phyloP scores from a whole-genome alignment of 1,140 invertebrate species.

The Euwallacea fornicatus region DNA sequence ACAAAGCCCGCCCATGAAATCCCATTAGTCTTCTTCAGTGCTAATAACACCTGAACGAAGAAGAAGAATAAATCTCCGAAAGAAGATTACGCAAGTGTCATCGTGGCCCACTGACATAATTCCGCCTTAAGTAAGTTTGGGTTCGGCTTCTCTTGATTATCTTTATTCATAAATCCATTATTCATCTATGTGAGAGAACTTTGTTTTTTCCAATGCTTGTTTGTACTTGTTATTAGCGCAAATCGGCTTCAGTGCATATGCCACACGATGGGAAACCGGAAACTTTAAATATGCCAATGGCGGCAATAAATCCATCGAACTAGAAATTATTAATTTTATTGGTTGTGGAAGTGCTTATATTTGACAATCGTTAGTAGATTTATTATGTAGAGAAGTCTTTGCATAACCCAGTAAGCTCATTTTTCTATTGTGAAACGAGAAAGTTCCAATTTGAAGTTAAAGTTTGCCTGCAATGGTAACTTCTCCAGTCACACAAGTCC shows the following conservation, averaged over 20 bases:
- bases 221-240: too few species aligned
- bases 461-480: too few species aligned
- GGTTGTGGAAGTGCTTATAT: not conserved
- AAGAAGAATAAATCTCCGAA: conserved; percentile 3
- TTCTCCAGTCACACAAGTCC: too few species aligned
- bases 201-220: too few species aligned
- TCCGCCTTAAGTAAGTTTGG: conserved; percentile 20
- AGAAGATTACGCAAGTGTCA: conserved; percentile 26
- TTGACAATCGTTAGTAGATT: not conserved
- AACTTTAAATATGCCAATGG: too few species aligned
- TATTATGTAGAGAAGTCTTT: too few species aligned
- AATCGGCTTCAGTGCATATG: too few species aligned
- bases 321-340: not conserved
- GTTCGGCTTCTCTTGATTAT: conserved; percentile 19
- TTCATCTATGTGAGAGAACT: conserved; percentile 5
- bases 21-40: conserved; percentile 2
- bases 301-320: not conserved
- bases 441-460: too few species aligned
- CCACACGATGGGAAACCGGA: too few species aligned
- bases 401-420: too few species aligned
- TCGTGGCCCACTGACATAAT: conserved; percentile 27
- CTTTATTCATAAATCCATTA: conserved; percentile 25
- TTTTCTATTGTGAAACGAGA: too few species aligned
- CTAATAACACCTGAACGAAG: conserved; percentile 6
- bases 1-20: too few species aligned